Evolutionary conservation across 1,140 invertebrate genomes (phyloP), one percentile per base, ranked within the genome.

Genomic region (Drosophila quadrilineata): DNA sequence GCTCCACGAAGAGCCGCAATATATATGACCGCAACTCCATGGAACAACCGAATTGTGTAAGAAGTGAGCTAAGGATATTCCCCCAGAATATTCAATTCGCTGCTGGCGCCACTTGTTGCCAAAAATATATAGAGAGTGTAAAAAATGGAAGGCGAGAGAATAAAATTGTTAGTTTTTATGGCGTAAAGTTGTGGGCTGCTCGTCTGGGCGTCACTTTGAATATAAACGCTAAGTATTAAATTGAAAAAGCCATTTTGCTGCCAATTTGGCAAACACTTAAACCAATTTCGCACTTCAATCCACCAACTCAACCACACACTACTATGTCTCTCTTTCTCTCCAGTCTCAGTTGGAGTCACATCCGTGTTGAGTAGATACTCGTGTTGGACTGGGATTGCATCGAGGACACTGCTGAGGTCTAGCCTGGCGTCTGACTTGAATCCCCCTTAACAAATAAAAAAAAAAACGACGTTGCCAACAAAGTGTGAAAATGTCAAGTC

Each of bases 191-290:
- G 57, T 68, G 45, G 14, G 26, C 24, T 33, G 49, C 5, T n/a
- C n/a, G 41, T 54, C 53, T 22, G 50, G 38, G 48, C 50, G 58
- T 63, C 71, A 70, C 54, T 68, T 60, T 52, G 68, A 65, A 75
- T 76, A 85, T 79, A 85, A 85, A 79, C 76, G 74, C 71, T 68
- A 66, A 82, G 77, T 74, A 71, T 71, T 75, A 88, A 65, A 88
- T 88, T 88, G 87, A 88, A 88, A 88, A 88, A 88, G 87, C 87
- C 87, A 88, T 88, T 88, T 88, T 88, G 87, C 87, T 88, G 87
- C 77, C 87, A 88, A 88, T 88, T 88, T 88, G 67, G 87, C 82
- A 85, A 88, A 88, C 87, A 88, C 87, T 88, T 88, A 87, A 88
- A 88, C 82, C 87, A 88, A 88, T 88, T 88, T 88, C 75, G 75